Percentiles rank a stretch among this genome's conserved stretches.
phyloP scores from a whole-genome alignment of 2,797 vertebrate genomes.

The Kryptolebias ocellatus region DNA sequence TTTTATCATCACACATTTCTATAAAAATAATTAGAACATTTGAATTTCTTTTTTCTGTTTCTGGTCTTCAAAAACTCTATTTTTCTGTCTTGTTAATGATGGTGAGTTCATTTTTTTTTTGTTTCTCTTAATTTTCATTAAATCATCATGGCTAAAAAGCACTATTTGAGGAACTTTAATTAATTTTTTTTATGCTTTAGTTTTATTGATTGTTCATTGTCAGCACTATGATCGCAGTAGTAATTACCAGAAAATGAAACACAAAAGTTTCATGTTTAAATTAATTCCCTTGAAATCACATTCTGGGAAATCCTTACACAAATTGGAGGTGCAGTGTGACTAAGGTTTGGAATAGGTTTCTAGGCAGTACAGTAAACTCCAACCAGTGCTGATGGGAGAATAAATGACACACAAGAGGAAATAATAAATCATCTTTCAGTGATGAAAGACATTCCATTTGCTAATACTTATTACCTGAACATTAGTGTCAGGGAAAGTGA shows the following conservation, averaged over 20 bases:
- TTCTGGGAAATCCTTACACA: conserved; percentile 11
- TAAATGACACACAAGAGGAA: conserved; percentile 3
- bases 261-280: conserved; percentile 7
- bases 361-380: conserved; percentile 20
- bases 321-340: background rate
- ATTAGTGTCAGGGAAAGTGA: conserved; percentile 42
- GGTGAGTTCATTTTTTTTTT: background rate
- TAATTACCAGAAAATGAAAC: conserved; percentile 9
- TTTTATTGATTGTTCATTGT: conserved; percentile 8
- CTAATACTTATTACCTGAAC: conserved; percentile 51
- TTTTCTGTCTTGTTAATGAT: background rate
- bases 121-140: conserved; percentile 14
- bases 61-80: background rate
- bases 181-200: conserved; percentile 24
- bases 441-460: conserved; percentile 41
- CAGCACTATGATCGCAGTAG: conserved; percentile 1
- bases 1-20: background rate
- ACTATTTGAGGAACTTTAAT: conserved; percentile 26
- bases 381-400: background rate
- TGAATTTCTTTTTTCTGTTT: background rate
- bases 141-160: conserved; percentile 5
- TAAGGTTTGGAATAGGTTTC: conserved; percentile 3
- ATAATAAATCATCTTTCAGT: conserved; percentile 34
- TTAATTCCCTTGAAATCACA: background rate
- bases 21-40: background rate